phyloP scores from a whole-genome alignment of 1,140 invertebrate species.

The Leptinotarsa undecemlineata region DNA sequence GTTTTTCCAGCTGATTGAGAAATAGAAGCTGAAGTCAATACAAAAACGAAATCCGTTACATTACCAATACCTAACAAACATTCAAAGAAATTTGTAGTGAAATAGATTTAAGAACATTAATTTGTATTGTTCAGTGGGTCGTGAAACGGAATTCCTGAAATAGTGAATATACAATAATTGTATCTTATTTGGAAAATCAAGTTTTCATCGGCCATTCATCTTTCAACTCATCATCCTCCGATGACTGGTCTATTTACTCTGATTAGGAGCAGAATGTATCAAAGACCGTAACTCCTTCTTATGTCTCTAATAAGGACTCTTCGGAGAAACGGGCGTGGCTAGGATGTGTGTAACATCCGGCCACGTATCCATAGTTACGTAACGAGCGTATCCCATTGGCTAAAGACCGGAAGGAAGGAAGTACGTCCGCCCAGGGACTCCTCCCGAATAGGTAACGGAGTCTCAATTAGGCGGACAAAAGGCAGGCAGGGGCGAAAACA shows the following conservation, averaged over 20 bases:
- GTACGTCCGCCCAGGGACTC: constrained; percentile 27
- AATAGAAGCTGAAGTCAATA: no score
- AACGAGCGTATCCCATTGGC: constrained; percentile 33
- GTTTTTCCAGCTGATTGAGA: no score
- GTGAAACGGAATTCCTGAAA: no score
- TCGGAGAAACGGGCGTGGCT: constrained; percentile 16
- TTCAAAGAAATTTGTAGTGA: no score
- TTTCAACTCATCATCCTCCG: not conserved
- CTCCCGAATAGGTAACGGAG: constrained; percentile 29
- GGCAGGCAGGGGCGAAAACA: constrained; percentile 6
- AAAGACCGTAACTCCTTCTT: constrained; percentile 18
- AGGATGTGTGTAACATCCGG: constrained; percentile 21
- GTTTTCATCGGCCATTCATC: not conserved
- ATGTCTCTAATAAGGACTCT: constrained; percentile 26
- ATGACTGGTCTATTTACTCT: constrained; percentile 9
- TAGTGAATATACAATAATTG: no score
- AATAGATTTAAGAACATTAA: no score
- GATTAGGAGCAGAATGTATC: constrained; percentile 24
- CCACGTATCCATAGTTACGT: constrained; percentile 29
- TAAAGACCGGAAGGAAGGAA: constrained; percentile 44
- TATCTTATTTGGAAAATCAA: no score
- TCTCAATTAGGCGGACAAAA: constrained; percentile 32
- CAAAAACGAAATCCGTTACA: no score
- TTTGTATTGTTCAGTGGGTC: no score
- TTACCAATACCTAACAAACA: no score